Percentiles rank a stretch among this genome's conserved stretches.
These are phyloP conservation scores for Channa argus DNA, from an alignment of 2,113 vertebrate genomes.

Conservation along the genomic window DNA sequence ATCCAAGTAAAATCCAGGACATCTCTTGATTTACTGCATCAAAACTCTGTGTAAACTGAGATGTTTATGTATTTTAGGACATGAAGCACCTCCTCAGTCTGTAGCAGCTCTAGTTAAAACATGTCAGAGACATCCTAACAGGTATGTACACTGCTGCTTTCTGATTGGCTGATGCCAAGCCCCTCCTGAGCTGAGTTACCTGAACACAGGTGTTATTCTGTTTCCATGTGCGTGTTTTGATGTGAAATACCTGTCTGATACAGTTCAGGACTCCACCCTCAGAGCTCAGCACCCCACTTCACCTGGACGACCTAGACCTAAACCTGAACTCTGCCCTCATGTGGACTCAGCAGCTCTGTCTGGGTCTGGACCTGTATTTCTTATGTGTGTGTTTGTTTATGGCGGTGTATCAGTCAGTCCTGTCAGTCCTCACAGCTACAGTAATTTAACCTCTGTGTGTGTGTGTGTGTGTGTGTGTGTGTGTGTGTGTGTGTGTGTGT, in stretches of 20 bases:
- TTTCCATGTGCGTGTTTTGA: neutral
- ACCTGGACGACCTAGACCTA: neutral
- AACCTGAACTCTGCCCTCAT: neutral
- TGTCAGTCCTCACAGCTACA: constrained; percentile 10
- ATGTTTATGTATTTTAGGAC: too few relatives aligned
- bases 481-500: neutral
- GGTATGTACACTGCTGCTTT: neutral
- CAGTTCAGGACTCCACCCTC: neutral
- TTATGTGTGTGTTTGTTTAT: constrained; percentile 1
- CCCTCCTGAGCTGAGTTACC: neutral
- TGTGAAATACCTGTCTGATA: neutral
- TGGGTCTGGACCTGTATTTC: neutral
- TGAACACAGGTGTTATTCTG: neutral
- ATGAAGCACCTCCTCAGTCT: too few relatives aligned
- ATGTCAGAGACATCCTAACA: neutral
- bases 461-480: too few relatives aligned
- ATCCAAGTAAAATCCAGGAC: too few relatives aligned
- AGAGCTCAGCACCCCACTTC: neutral
- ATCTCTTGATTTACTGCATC: too few relatives aligned
- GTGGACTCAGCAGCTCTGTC: neutral
- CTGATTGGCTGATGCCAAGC: neutral
- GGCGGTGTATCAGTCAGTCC: neutral
- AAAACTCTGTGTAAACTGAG: too few relatives aligned
- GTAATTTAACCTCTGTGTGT: neutral
- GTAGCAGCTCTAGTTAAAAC: neutral